Evolutionary conservation across 30 jellyfish, hydroid and myxozoan species (phyloP).

Genomic region (Rhopilema esculentum): DNA sequence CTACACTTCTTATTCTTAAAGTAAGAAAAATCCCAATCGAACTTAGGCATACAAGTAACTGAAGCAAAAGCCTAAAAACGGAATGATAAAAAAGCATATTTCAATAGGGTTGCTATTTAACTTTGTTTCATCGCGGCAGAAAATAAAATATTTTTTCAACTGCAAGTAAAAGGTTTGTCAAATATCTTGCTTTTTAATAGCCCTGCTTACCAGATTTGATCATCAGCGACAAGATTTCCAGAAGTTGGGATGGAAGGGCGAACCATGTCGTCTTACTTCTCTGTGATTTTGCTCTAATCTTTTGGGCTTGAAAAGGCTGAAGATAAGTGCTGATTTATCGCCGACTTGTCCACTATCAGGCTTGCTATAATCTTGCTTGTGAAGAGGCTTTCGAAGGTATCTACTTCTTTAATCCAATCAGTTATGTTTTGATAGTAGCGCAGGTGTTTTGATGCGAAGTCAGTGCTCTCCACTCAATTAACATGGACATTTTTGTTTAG

Average conservation of each 20-base stretch:
- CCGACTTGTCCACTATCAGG: background rate
- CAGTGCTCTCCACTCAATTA: background rate
- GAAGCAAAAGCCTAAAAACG: no score
- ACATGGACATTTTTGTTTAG: background rate
- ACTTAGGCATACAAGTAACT: no score
- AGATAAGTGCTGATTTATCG: background rate
- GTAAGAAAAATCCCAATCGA: no score
- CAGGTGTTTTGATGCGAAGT: background rate
- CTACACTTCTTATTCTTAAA: no score
- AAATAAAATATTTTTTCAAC: no score
- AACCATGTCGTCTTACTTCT: slow-evolving; percentile 61
- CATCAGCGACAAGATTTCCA: slow-evolving; percentile 84
- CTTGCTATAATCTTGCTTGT: background rate
- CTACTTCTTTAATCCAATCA: background rate
- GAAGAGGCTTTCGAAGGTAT: background rate
- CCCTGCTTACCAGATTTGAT: slow-evolving; percentile 82
- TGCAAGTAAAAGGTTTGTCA: background rate
- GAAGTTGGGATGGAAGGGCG: slow-evolving; percentile 78
- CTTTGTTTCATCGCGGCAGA: no score
- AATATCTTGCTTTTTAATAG: no score
- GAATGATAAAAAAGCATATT: no score
- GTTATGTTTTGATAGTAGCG: background rate
- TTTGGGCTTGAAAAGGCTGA: background rate
- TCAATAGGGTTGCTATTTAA: no score
- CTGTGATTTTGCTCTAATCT: background rate